Evolutionary conservation across 2,113 vertebrate genomes (phyloP), one percentile per base, ranked within the genome.

Genomic region (Protobothrops mucrosquamatus): DNA sequence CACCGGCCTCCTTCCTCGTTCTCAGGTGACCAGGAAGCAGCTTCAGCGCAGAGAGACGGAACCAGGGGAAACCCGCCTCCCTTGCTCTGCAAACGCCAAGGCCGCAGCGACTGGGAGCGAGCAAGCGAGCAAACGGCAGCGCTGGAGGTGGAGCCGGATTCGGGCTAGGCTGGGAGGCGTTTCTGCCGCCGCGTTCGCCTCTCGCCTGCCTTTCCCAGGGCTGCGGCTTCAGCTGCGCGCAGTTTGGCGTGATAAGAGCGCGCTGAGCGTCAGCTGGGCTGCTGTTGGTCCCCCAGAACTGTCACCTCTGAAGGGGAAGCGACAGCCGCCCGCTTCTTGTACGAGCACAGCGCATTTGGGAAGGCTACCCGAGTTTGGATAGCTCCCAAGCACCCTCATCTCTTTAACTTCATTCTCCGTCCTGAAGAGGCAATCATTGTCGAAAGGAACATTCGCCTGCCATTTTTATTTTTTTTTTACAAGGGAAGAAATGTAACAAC

Each of bases 21-120:
- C 61, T n/a, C 81, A 26, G 94, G 90, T 93, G 89, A 81, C 74
- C 91, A 87, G 93, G 91, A 89, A 55, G 86, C 90, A 85, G 29
- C 88, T 51, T 39, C 26, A 20, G 52, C 59, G 52, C 56, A 6
- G 26, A n/a, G n/a, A 51, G 59, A 51, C 9, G 20, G 15, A n/a
- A 18, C 23, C n/a, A 4, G 46, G 29, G 14, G 26, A 18, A 51
- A 51, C n/a, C 34, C 46, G 34, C 91, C 39, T 92, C 7, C 1
- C 8, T 56, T 43, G 46, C 64, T 92, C 81, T 86, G 91, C 46
- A 48, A 56, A 51, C 18, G 91, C 91, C 29, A 3, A 61, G 23
- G 95, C 94, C 52, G 91, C 74, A 88, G 93, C 69, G 43, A 23
- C 14, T 51, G 15, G 6, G 12, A 3, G 23, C 85, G 85, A 48